These are phyloP conservation scores for Hofmannophila pseudospretella DNA, from an alignment of 2,888 invertebrate species.

Conservation along the genomic window DNA sequence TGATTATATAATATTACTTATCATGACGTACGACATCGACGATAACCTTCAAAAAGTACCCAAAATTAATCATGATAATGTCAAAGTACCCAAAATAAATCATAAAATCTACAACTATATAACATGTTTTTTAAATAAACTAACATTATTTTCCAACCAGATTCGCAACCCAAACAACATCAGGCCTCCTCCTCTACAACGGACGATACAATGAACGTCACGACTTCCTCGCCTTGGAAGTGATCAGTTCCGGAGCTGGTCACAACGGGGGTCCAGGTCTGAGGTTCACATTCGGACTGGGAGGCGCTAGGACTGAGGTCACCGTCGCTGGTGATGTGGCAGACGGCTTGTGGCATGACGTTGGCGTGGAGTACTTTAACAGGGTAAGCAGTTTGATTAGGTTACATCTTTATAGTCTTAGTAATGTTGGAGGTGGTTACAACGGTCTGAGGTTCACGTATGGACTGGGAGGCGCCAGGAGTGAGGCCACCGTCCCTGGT, in stretches of 20 bases:
- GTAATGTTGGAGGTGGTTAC: too few relatives aligned
- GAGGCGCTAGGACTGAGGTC: conserved; percentile 84
- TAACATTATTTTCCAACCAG: conserved; percentile 66
- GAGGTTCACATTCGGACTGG: conserved; percentile 92
- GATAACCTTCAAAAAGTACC: too few relatives aligned
- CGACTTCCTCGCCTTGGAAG: conserved; percentile 94
- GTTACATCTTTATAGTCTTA: too few relatives aligned
- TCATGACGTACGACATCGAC: too few relatives aligned
- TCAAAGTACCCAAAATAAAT: too few relatives aligned
- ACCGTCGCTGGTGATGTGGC: conserved; percentile 85
- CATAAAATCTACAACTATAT: too few relatives aligned
- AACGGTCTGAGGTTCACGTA: conserved; percentile 77
- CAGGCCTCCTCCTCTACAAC: conserved; percentile 94
- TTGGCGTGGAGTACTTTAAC: conserved; percentile 90
- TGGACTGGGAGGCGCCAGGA: conserved; percentile 88
- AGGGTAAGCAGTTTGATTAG: conserved; percentile 76
- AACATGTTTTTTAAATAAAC: too few relatives aligned
- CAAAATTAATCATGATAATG: too few relatives aligned
- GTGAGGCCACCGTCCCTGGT: conserved; percentile 81
- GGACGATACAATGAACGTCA: conserved; percentile 97
- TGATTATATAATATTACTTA: too few relatives aligned
- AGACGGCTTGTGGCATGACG: conserved; percentile 94
- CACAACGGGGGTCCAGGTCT: conserved; percentile 69
- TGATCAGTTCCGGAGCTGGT: conserved; percentile 80
- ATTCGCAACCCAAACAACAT: conserved; percentile 91